phyloP scores from a whole-genome alignment of 2,797 vertebrate genomes.

The Acanthornis magna region DNA sequence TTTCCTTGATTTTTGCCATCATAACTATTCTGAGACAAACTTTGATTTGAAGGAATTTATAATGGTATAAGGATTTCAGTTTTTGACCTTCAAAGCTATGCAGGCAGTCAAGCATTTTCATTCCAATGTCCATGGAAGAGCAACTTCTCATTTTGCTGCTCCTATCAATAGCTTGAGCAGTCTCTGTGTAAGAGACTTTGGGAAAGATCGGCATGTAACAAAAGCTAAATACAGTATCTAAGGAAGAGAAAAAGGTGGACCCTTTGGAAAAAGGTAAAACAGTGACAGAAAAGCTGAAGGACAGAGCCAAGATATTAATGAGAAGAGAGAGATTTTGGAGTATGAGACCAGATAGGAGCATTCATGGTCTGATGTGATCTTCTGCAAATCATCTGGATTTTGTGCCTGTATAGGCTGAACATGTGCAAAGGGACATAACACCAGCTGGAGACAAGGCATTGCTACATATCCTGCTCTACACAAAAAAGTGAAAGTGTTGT shows the following conservation, averaged over 20 bases:
- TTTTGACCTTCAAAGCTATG: neutral
- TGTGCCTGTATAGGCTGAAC: neutral
- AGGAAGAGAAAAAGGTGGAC: neutral
- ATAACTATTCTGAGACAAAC: neutral
- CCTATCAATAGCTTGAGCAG: neutral
- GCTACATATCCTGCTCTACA: neutral
- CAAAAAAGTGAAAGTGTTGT: neutral
- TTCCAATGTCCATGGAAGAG: neutral
- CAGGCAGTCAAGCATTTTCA: neutral
- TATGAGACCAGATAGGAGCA: neutral
- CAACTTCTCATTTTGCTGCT: neutral
- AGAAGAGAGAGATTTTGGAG: neutral
- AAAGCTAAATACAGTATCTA: neutral
- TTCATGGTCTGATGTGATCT: neutral
- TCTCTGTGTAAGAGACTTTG: neutral
- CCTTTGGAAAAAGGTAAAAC: neutral
- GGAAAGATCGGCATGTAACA: neutral
- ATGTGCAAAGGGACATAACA: accelerated
- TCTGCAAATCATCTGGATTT: neutral
- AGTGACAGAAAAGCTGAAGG: neutral
- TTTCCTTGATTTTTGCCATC: neutral
- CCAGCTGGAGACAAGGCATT: neutral
- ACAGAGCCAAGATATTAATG: neutral
- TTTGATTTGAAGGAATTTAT: neutral
- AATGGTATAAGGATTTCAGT: neutral